Percentiles rank a stretch among this genome's conserved stretches.
Conservation (phyloP, 1,140 invertebrate genomes). For the Calycopis cecrops region DNA sequence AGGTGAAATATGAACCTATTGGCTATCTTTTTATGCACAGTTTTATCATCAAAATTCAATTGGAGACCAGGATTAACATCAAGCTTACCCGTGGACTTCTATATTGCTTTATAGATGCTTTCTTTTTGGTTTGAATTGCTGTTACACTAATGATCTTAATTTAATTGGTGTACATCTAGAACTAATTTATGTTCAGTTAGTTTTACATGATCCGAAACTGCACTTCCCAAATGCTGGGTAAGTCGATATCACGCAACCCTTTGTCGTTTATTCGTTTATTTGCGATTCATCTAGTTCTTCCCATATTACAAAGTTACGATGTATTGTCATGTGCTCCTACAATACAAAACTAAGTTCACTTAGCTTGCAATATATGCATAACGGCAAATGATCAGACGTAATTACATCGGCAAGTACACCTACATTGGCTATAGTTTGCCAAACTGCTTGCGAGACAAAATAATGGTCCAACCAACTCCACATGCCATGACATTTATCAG, state of each 20-base stretch:
- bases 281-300: background rate
- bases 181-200: background rate
- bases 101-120: background rate
- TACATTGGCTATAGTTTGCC: background rate
- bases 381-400: slow-evolving; percentile 4
- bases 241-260: background rate
- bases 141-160: background rate
- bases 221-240: background rate
- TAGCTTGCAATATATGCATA: background rate
- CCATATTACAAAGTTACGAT: background rate
- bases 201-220: background rate
- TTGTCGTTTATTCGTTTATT: background rate
- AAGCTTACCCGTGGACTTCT: background rate
- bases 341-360: background rate
- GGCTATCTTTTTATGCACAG: background rate
- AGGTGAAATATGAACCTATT: background rate
- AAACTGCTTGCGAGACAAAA: background rate
- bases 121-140: background rate
- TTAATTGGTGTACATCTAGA: background rate
- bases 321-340: background rate
- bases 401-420: background rate
- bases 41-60: background rate
- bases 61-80: background rate
- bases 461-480: slow-evolving; percentile 12
- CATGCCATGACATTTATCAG: background rate